Base-by-base conservation (phyloP, 2,888 invertebrate species). In the Cerceris rybyensis region DNA sequence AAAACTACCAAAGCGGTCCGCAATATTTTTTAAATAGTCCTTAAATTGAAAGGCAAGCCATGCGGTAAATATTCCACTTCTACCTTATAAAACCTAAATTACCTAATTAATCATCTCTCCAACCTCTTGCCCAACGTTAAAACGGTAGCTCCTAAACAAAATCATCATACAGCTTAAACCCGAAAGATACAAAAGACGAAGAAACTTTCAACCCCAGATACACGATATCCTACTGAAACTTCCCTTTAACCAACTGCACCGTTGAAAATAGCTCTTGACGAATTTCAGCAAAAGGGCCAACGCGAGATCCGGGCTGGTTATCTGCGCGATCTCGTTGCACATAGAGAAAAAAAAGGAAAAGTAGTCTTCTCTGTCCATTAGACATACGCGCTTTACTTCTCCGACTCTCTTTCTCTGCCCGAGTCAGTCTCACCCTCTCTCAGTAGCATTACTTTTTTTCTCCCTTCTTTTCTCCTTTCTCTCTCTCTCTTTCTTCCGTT, bases 351-450 rank as follows among this genome's bases (percentile, higher is more conserved):
- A 41, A 16, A 4, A 42, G 54, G 14, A 2, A 41, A 81, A 76
- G 42, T 50, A 64, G 70, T 64, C 55, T 57, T 66, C 60, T 57
- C 17, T 50, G 61, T 67, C 61, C 74, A 58, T 61, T 71, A 75
- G 60, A 54, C 75, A 63, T 59, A 71, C 65, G 59, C 69, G 75
- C 70, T 75, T 57, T 57, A 16, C 63, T 46, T 67, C 58, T 63
- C 50, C 16, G 9, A 55, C 71, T 65, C 69, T 46, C 50, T 41
- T 52, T 52, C 39, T n/a, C 58, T 41, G 16, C 17, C 55, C 13
- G 17, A n/a, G 74, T 69, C 77, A 46, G 46, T 46, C 52, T 70
- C 65, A 58, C 46, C 60, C 46, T 52, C 52, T n/a, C 42, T 50
- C 52, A 52, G 41, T 39, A 57, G 61, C 63, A 46, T 41, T 57